Base-by-base conservation (phyloP, 2,888 invertebrate species). In the Cataglyphis cursor region DNA sequence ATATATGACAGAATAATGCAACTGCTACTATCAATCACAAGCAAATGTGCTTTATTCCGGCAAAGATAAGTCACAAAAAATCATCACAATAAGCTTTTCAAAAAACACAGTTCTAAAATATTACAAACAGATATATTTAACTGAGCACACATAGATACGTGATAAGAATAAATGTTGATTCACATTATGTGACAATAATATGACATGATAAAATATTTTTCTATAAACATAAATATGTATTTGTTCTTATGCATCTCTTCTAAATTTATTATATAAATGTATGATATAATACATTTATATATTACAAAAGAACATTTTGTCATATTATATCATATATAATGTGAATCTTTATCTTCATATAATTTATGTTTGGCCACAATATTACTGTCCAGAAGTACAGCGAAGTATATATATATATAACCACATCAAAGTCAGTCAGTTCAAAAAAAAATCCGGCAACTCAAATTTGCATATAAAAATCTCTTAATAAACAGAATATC, bases 301-400 rank as follows among this genome's bases (percentile, higher is more conserved):
- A 51, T 51, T 51, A 51, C 3, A 51, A n/a, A n/a, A 51, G 51
- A n/a, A 51, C 5, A 51, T n/a, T 51, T 51, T n/a, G n/a, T 51
- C 8, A 8, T 9, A 51, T 44, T 44, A 44, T 51, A 1, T 51
- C n/a, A 51, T 51, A 51, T 51, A 51, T 48, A 48, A 18, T 51
- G 51, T 51, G 6, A 51, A 51, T n/a, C 51, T 51, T 2, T 51
- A 51, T 51, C 51, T 51, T 51, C 8, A 51, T 51, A n/a, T 51
- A 75, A 64, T 54, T 65, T 65, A 76, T 75, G 31, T 64, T 64
- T 75, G 74, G 35, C n/a, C 51, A 51, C 64, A 35, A 44, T 62
- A 48, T 74, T 15, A 61, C 28, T 35, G 41, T 73, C 18, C 24
- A 15, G 48, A 70, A 70, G 41, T 41, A 61, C 12, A 24, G 57